Evolutionary conservation across 1,140 invertebrate species (phyloP), one percentile per base, ranked within the genome.

Genomic region (Neodiprion fabricii): DNA sequence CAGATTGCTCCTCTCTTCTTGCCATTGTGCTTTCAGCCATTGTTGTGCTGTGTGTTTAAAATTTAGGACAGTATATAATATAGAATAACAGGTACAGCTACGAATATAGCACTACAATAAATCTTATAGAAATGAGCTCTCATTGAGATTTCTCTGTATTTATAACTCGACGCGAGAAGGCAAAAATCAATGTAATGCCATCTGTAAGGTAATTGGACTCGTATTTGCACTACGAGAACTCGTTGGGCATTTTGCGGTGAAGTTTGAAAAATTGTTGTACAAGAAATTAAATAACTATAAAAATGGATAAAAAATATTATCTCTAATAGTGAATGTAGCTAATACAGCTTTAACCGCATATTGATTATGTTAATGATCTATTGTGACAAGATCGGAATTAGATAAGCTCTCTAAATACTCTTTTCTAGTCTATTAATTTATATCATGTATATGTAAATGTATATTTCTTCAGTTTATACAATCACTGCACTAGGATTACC

Each of bases 401-500:
- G 53, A 61, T 61, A 61, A 61, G 53, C 53, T 61, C 53, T 61
- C 53, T 61, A 9, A 61, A 61, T 61, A 61, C 53, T 61, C 53
- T 61, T 61, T 61, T 61, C 53, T 61, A 61, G 53, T 61, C 53
- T 61, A 61, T 61, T 61, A 61, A 61, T 61, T 61, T 61, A 61
- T 61, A 61, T 61, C 2, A 40, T 40, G 28, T 40, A 40, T 40
- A 40, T 40, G 28, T 40, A 40, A 3, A 40, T 40, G 28, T 40
- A 40, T 40, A 40, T 40, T 40, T 40, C 28, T 40, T 40, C 28
- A 40, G 28, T 40, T 40, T 40, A 40, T 40, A 40, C 28, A 40
- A 40, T 40, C 28, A 40, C 28, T 40, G 28, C 28, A 40, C 28
- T 40, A 40, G 28, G 28, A 40, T 40, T 40, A 40, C 28, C 28